Evolutionary conservation across 2,888 invertebrate species (phyloP).

Genomic region (Danaus chrysippus): DNA sequence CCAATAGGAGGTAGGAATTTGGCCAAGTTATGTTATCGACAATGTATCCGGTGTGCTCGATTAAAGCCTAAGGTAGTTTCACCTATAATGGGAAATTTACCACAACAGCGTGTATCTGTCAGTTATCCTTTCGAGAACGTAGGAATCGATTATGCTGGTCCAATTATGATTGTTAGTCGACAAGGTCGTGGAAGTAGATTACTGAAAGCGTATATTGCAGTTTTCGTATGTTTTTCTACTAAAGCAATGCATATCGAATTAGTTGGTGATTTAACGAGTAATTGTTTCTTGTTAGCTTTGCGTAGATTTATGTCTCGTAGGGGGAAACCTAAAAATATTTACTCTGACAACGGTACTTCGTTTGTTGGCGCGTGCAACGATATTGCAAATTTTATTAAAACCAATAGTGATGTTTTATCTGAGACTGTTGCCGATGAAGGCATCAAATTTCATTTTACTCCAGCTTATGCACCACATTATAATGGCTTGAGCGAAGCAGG

Average conservation of each 20-base stretch:
- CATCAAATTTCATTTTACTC: slow-evolving; percentile 9
- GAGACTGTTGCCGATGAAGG: slow-evolving; percentile 7
- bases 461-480: background rate
- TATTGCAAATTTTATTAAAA: slow-evolving; percentile 3
- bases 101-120: slow-evolving; percentile 24
- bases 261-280: background rate
- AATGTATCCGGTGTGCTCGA: slow-evolving; percentile 16
- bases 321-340: slow-evolving; percentile 14
- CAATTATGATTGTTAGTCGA: slow-evolving; percentile 22
- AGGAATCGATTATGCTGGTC: slow-evolving; percentile 34
- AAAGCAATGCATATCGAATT: background rate
- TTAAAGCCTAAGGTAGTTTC: slow-evolving; percentile 16
- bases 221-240: background rate
- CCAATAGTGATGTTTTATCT: slow-evolving; percentile 6
- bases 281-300: too few relatives aligned
- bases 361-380: slow-evolving; percentile 24
- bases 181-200: slow-evolving; percentile 31
- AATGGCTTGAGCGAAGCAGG: slow-evolving; percentile 26
- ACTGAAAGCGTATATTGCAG: slow-evolving; percentile 13
- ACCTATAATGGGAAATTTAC: slow-evolving; percentile 34
- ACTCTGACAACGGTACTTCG: slow-evolving; percentile 22
- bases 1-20: slow-evolving; percentile 28
- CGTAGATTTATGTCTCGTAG: slow-evolving; percentile 9
- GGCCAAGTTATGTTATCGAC: slow-evolving; percentile 12
- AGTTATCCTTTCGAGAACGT: slow-evolving; percentile 26